A percentile compares a stretch with the other conserved stretches of the same genome.
Conservation (phyloP, 2,113 vertebrate genomes). For the Sylvilagus bachmani region DNA sequence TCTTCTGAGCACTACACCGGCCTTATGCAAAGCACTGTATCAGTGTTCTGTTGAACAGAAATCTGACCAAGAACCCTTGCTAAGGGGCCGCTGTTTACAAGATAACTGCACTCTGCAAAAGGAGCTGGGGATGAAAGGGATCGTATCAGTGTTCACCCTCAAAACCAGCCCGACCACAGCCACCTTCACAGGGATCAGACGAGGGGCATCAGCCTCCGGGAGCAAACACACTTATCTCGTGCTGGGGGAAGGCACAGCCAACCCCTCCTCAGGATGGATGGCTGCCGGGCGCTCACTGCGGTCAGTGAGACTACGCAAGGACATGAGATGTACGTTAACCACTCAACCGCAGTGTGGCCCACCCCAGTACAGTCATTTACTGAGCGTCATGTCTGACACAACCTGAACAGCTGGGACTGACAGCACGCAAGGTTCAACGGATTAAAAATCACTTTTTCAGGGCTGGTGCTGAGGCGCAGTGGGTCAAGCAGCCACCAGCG, state of each 20-base stretch:
- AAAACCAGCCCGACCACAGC: constrained; percentile 8
- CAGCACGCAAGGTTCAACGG: background rate
- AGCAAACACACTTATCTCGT: constrained; percentile 69
- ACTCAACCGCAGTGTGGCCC: background rate
- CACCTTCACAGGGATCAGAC: constrained; percentile 43
- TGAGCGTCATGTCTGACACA: constrained; percentile 54
- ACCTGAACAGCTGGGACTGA: background rate
- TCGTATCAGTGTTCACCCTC: constrained; percentile 22
- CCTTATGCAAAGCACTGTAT: constrained; percentile 78
- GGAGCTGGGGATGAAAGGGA: constrained; percentile 65
- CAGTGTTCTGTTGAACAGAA: constrained; percentile 58
- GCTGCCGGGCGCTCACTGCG: constrained; percentile 48
- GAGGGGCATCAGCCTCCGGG: background rate
- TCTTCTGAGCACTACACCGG: constrained; percentile 68
- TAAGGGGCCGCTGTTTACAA: constrained; percentile 49
- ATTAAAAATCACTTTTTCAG: background rate
- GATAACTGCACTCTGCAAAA: constrained; percentile 55
- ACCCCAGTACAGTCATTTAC: background rate
- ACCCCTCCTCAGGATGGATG: constrained; percentile 37
- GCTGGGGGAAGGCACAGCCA: background rate
- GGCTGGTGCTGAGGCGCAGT: too few species aligned
- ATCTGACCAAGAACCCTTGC: constrained; percentile 55
- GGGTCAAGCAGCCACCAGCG: too few species aligned
- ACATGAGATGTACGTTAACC: background rate
- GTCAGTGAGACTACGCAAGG: background rate